Evolutionary conservation across 2,797 vertebrate genomes (phyloP).

Genomic region (Chromis chromis): DNA sequence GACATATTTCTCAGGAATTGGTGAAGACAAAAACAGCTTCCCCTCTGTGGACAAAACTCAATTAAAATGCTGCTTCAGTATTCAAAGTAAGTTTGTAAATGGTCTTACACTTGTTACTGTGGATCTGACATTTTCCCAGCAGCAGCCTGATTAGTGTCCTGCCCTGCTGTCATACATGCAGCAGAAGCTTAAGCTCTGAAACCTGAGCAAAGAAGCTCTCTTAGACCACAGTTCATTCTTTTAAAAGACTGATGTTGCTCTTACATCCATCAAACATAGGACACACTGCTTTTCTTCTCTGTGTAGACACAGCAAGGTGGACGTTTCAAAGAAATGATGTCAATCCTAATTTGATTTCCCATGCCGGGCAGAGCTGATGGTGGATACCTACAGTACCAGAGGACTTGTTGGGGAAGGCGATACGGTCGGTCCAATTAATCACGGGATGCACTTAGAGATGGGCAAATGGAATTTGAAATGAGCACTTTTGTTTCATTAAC

Average conservation of each 20-base stretch:
- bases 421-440: conserved; percentile 57
- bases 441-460: conserved; percentile 60
- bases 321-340: conserved; percentile 48
- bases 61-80: no score
- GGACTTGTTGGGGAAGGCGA: conserved; percentile 39
- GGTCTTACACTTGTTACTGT: neutral
- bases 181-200: conserved; percentile 15
- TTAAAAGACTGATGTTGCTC: conserved; percentile 17
- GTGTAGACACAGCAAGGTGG: conserved; percentile 31
- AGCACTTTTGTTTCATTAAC: conserved; percentile 71
- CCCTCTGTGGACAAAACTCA: no score
- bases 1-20: neutral
- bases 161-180: conserved; percentile 15
- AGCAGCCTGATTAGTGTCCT: conserved; percentile 2
- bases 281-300: conserved; percentile 10
- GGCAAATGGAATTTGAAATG: conserved; percentile 71
- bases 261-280: conserved; percentile 57
- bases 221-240: conserved; percentile 25
- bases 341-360: conserved; percentile 67
- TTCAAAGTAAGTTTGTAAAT: neutral
- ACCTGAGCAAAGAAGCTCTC: conserved; percentile 17
- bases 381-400: conserved; percentile 37
- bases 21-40: neutral
- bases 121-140: conserved; percentile 19
- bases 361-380: conserved; percentile 12